A percentile compares a stretch with the other conserved stretches of the same genome.
Evolutionary conservation across 2,113 vertebrate genomes (phyloP).

Genomic region (Gymnobelideus leadbeateri): DNA sequence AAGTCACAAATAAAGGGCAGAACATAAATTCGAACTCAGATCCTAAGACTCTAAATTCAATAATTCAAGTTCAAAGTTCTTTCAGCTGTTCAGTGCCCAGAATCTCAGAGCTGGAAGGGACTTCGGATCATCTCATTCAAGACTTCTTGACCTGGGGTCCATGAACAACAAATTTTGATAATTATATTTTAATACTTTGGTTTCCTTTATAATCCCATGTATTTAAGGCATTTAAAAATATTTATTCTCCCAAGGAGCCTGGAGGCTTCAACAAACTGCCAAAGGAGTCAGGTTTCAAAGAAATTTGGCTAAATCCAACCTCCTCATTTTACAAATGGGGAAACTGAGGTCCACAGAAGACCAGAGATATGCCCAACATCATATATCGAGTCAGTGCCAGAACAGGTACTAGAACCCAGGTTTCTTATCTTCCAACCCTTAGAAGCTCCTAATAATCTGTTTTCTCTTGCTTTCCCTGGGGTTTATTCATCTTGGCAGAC

Average conservation of each 20-base stretch:
- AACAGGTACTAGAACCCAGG: neutral
- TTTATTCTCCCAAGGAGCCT: neutral
- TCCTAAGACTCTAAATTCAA: neutral
- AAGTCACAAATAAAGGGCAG: neutral
- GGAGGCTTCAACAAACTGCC: neutral
- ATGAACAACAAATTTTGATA: neutral
- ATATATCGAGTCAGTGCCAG: neutral
- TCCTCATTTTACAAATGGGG: neutral
- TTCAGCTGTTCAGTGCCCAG: neutral
- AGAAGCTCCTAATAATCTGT: neutral
- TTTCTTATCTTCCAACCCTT: neutral
- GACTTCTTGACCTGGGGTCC: neutral
- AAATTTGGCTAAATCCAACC: neutral
- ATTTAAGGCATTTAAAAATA: neutral
- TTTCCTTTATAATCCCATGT: neutral
- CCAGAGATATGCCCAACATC: neutral
- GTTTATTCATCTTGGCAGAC: slow-evolving; percentile 77
- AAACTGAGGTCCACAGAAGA: neutral
- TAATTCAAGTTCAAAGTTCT: neutral
- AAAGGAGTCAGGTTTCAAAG: neutral
- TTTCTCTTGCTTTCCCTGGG: neutral
- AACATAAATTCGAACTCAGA: neutral
- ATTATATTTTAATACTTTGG: neutral
- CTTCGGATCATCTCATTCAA: neutral
- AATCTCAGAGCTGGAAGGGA: neutral